Percentiles rank a stretch among this genome's conserved stretches.
These are phyloP conservation scores for Heterodera schachtii DNA, from an alignment of 1,140 invertebrate genomes.

Conservation along the genomic window DNA sequence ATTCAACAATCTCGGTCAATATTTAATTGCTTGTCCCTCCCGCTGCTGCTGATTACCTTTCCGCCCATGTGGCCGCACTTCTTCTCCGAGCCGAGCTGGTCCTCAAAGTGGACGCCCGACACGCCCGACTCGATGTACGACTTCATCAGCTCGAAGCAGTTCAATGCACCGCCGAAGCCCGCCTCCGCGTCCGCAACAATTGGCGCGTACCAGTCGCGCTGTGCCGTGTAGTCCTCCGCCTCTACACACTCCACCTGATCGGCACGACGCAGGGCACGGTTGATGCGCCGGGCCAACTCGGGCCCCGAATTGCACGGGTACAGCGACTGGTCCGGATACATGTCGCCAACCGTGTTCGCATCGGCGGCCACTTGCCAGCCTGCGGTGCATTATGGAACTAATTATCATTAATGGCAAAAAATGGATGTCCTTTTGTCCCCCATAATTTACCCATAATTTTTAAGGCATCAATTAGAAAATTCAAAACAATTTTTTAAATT, in stretches of 20 bases:
- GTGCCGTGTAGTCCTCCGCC: constrained; percentile 60
- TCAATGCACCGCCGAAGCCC: constrained; percentile 67
- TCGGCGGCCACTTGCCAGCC: constrained; percentile 68
- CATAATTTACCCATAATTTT: no score
- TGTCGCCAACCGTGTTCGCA: constrained; percentile 64
- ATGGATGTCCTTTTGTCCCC: no score
- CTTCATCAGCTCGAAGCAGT: constrained; percentile 67
- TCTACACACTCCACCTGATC: constrained; percentile 58
- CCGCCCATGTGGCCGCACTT: constrained; percentile 68
- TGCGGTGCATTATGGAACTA: no score
- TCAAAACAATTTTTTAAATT: no score
- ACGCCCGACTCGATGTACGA: constrained; percentile 67
- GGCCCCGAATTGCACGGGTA: constrained; percentile 67
- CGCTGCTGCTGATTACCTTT: constrained; percentile 47
- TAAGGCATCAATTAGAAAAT: no score
- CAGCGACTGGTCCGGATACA: constrained; percentile 68
- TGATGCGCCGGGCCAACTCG: constrained; percentile 64
- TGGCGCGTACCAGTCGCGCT: constrained; percentile 66
- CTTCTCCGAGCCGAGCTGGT: constrained; percentile 67
- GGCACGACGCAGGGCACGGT: constrained; percentile 64
- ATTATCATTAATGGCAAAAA: no score
- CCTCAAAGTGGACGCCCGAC: constrained; percentile 67
- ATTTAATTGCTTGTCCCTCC: neutral
- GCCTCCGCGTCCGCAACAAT: constrained; percentile 68
- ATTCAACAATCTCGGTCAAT: no score